A percentile compares a stretch with the other conserved stretches of the same genome.
Evolutionary conservation across 2,113 vertebrate species (phyloP).

Genomic region (Hemiprocne comata): DNA sequence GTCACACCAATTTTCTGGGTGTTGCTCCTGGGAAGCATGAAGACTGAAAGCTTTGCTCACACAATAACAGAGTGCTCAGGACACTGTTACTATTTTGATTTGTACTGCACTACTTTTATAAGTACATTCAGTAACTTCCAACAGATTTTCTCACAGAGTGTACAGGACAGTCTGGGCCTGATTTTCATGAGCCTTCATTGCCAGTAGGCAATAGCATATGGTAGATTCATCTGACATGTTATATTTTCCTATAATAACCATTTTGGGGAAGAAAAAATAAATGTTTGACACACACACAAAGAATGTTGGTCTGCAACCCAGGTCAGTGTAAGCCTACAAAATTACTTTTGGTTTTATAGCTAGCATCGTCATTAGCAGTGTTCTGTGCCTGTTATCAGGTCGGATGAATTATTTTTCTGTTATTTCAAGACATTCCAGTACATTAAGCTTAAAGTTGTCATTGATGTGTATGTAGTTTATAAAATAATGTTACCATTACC

Average conservation of each 20-base stretch:
- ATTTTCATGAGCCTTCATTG: background rate
- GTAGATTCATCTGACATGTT: background rate
- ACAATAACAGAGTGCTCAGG: background rate
- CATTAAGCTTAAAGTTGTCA: background rate
- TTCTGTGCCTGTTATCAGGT: conserved; percentile 21
- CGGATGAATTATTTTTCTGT: conserved; percentile 18
- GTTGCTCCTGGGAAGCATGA: background rate
- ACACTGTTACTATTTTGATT: background rate
- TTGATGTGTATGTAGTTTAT: conserved; percentile 2
- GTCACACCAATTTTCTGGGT: background rate
- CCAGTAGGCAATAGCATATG: background rate
- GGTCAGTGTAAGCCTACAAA: conserved; percentile 26
- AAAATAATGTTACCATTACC: conserved; percentile 28
- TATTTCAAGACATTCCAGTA: conserved; percentile 36
- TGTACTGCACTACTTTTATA: background rate
- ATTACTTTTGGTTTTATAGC: conserved; percentile 31
- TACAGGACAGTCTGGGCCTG: background rate
- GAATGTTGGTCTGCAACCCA: conserved; percentile 23
- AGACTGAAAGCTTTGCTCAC: background rate
- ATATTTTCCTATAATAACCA: conserved; percentile 18
- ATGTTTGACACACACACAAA: background rate
- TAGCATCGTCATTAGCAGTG: background rate
- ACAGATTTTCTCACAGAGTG: background rate
- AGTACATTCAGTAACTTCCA: background rate
- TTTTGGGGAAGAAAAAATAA: background rate